These are phyloP conservation scores for Xiphophorus couchianus DNA, from an alignment of 2,113 vertebrate genomes.

Conservation along the genomic window DNA sequence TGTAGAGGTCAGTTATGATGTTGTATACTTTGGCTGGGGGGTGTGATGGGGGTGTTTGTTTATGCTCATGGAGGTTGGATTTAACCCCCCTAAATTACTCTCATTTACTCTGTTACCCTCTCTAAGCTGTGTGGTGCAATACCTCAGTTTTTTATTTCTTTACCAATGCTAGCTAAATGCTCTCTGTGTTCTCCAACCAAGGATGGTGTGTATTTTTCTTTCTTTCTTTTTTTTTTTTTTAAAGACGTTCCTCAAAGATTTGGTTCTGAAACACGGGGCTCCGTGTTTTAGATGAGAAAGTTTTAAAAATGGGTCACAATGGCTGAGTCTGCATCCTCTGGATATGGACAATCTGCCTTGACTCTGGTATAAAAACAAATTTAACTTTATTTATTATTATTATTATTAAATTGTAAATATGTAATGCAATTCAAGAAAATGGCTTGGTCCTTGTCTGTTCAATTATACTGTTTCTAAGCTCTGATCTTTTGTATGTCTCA, in stretches of 20 bases:
- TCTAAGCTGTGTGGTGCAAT: slow-evolving; percentile 75
- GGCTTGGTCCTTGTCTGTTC: slow-evolving; percentile 79
- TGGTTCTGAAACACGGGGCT: slow-evolving; percentile 32
- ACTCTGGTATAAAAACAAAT: slow-evolving; percentile 75
- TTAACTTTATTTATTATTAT: slow-evolving; percentile 84
- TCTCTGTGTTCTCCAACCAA: slow-evolving; percentile 48
- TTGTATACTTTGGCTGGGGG: slow-evolving; percentile 59
- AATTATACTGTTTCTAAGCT: slow-evolving; percentile 81
- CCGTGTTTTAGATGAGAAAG: slow-evolving; percentile 29
- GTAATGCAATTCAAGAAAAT: slow-evolving; percentile 76
- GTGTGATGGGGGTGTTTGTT: slow-evolving; percentile 17
- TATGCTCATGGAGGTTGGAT: slow-evolving; percentile 33
- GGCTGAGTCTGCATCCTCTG: slow-evolving; percentile 48
- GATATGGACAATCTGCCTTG: slow-evolving; percentile 78
- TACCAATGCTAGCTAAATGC: slow-evolving; percentile 66
- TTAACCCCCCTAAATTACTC: slow-evolving; percentile 40
- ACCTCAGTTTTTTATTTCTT: slow-evolving; percentile 63
- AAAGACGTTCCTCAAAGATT: slow-evolving; percentile 40
- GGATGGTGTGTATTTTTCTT: slow-evolving; percentile 5
- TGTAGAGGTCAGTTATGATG: slow-evolving; percentile 70
- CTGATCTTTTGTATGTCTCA: slow-evolving; percentile 84
- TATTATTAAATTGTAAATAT: slow-evolving; percentile 85
- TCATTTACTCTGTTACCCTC: slow-evolving; percentile 46
- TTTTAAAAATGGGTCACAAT: slow-evolving; percentile 47
- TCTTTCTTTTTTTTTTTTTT: slow-evolving; percentile 45